phyloP scores from a whole-genome alignment of 2,113 vertebrate genomes.

The Ochotona princeps region DNA sequence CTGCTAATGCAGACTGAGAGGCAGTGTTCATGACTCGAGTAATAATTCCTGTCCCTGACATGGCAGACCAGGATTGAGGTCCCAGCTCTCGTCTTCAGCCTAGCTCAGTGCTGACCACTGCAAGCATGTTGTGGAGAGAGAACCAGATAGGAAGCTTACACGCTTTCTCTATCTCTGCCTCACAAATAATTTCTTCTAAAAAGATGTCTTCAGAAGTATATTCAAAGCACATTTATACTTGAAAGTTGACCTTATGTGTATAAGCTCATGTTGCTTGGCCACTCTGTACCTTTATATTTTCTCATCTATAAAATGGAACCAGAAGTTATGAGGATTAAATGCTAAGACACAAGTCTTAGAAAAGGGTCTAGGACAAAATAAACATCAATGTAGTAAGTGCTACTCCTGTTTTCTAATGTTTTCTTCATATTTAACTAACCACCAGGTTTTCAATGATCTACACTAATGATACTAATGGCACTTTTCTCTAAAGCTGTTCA shows the following conservation, averaged over 20 bases:
- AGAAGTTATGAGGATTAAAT: slow-evolving; percentile 1
- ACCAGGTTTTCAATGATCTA: no score
- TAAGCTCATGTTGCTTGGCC: not conserved
- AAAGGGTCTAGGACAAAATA: slow-evolving; percentile 40
- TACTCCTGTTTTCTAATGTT: not conserved
- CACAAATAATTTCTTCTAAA: no score
- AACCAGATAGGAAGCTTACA: no score
- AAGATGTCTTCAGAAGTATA: not conserved
- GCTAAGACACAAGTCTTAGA: not conserved
- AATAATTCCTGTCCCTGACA: no score
- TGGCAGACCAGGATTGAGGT: no score
- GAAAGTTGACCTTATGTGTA: not conserved
- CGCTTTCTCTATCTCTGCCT: no score
- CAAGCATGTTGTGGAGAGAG: no score
- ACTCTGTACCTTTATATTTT: slow-evolving; percentile 3
- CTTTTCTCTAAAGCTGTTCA: slow-evolving; percentile 48
- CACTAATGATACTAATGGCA: not conserved
- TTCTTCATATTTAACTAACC: no score
- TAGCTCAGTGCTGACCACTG: no score
- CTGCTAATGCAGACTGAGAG: no score
- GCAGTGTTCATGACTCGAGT: no score
- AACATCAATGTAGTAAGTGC: slow-evolving; percentile 5
- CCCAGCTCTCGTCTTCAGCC: no score
- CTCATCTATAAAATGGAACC: slow-evolving; percentile 36
- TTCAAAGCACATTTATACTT: slow-evolving; percentile 17